These are phyloP conservation scores for Nematostella vectensis DNA, from an alignment of 92 coral and sea anemone species.

Conservation along the genomic window DNA sequence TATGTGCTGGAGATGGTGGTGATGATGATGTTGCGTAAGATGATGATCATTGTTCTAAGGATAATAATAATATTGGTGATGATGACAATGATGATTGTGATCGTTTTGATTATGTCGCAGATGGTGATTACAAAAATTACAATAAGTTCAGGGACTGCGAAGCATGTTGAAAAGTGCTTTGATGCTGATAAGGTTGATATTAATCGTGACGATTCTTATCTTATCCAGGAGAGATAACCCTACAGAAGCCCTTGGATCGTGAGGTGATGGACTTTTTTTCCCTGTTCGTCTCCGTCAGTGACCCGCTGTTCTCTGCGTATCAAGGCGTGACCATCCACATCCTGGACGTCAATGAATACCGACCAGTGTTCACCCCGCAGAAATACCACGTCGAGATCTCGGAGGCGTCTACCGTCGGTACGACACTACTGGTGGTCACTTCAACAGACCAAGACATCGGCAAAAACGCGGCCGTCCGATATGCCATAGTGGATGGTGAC, in stretches of 20 bases:
- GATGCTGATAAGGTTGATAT: no score
- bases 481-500: conserved; percentile 22
- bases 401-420: conserved; percentile 26
- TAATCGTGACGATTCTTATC: no score
- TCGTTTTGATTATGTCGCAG: no score
- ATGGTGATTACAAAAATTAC: no score
- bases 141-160: no score
- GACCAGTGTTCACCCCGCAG: conserved; percentile 33
- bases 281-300: conserved; percentile 36
- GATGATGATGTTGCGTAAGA: no score
- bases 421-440: conserved; percentile 18
- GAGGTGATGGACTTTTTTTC: conserved; percentile 20
- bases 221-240: conserved; percentile 30
- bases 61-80: no score
- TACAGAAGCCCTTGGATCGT: conserved; percentile 35
- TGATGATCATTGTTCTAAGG: no score
- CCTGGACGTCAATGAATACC: conserved; percentile 47
- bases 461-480: conserved; percentile 25
- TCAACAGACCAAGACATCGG: conserved; percentile 40
- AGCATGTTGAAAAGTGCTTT: no score
- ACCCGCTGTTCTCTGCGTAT: conserved; percentile 26
- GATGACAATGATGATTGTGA: no score
- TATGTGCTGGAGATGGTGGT: no score
- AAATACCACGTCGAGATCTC: conserved; percentile 23
- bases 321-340: conserved; percentile 22